phyloP scores from a whole-genome alignment of 2,888 invertebrate genomes.

The Catocala sponsa region DNA sequence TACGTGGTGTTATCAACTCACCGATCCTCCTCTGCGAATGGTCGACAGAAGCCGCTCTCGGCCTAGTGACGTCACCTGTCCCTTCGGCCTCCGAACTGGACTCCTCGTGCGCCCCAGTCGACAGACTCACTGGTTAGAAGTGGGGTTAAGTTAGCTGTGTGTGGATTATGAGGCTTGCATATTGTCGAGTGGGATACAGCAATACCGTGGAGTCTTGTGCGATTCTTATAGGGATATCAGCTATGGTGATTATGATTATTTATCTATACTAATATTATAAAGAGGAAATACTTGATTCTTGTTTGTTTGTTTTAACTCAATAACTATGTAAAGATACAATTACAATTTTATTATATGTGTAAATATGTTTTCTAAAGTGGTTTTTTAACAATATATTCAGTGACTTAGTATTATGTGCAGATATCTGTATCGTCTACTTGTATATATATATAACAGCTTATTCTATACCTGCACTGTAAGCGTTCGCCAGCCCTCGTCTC shows the following conservation, averaged over 20 bases:
- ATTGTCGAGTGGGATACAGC: too few relatives aligned
- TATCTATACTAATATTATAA: neutral
- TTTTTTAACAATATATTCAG: too few relatives aligned
- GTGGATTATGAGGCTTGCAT: slow-evolving; percentile 3
- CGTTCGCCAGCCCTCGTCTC: slow-evolving; percentile 89
- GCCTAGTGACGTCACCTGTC: slow-evolving; percentile 86
- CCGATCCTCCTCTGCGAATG: slow-evolving; percentile 83
- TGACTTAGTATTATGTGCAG: neutral
- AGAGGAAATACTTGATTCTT: neutral
- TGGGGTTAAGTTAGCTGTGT: slow-evolving; percentile 37
- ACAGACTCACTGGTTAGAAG: slow-evolving; percentile 88
- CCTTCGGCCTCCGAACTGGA: slow-evolving; percentile 92
- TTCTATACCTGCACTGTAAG: slow-evolving; percentile 90
- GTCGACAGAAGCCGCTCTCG: slow-evolving; percentile 90
- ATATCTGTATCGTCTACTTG: neutral
- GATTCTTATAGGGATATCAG: too few relatives aligned
- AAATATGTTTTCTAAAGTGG: too few relatives aligned
- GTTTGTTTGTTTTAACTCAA: too few relatives aligned
- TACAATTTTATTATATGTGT: too few relatives aligned
- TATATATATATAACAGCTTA: too few relatives aligned
- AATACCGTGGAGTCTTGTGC: too few relatives aligned
- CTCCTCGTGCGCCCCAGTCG: slow-evolving; percentile 92
- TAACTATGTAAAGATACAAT: too few relatives aligned
- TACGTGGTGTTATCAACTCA: slow-evolving; percentile 48
- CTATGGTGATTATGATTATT: too few relatives aligned